A percentile compares a stretch with the other conserved stretches of the same genome.
These are phyloP conservation scores for Eclectus roratus DNA, from an alignment of 2,113 vertebrate genomes.

Conservation along the genomic window DNA sequence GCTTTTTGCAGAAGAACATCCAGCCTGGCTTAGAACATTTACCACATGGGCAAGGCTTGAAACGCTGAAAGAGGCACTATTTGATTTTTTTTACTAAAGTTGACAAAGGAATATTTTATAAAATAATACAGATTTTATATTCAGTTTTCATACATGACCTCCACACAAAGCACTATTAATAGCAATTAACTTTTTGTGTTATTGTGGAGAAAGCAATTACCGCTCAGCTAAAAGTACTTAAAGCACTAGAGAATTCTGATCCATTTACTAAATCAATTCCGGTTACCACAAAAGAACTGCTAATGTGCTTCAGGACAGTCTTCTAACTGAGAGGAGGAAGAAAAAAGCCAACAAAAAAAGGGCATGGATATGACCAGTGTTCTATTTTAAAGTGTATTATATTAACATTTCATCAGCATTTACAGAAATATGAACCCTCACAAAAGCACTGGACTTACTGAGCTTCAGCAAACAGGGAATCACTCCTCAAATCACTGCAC, in stretches of 20 bases:
- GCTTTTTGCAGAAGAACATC: not conserved
- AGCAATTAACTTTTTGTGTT: conserved; percentile 54
- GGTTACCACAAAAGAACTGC: conserved; percentile 44
- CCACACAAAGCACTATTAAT: conserved; percentile 36
- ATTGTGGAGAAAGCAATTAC: conserved; percentile 56
- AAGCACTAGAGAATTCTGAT: conserved; percentile 48
- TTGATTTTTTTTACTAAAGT: not conserved
- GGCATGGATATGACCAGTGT: not conserved
- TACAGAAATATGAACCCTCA: conserved; percentile 18
- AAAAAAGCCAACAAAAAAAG: not conserved
- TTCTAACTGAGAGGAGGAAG: not conserved
- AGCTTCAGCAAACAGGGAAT: not conserved
- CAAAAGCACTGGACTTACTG: not conserved
- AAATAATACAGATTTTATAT: not conserved
- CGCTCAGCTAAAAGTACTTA: conserved; percentile 40
- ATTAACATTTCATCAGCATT: conserved; percentile 56
- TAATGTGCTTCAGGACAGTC: conserved; percentile 21
- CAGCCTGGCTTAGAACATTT: not conserved
- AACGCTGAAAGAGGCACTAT: not conserved
- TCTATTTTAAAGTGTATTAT: conserved; percentile 47
- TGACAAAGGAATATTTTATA: not conserved
- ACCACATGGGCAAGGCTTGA: not conserved
- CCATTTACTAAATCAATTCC: conserved; percentile 49
- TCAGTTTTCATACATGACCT: conserved; percentile 29
- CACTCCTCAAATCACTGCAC: not conserved